Evolutionary conservation across 1,140 invertebrate species (phyloP), one percentile per base, ranked within the genome.

Genomic region (Lordiphosa mommai): DNA sequence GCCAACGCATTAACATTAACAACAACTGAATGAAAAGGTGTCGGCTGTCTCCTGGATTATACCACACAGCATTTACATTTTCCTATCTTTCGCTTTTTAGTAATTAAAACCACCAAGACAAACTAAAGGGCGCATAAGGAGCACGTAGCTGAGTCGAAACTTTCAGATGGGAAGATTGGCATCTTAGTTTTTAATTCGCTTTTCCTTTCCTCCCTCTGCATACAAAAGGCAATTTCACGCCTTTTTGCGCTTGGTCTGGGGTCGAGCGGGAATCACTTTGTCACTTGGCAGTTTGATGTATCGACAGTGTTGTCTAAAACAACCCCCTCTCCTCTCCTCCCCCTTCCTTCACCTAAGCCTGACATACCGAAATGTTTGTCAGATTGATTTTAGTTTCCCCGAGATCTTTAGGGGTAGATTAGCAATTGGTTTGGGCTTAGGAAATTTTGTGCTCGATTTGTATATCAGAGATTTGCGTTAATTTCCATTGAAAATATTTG

Each of bases 141-240:
- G 58, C 72, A 84, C 67, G 72, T 84, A 82, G 77, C 73, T 52
- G 16, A 14, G 36, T 38, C 29, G 55, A 56, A 56, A 60, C 60
- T 61, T 61, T 43, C 52, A 37, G 33, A 55, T 33, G 17, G 4
- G 13, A 12, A 82, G 77, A 82, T 82, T 60, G 48, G 16, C 38
- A 84, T 82, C 77, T 82, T 69, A 61, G 77, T 84, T 82, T 71
- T 80, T 61, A 70, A 64, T 73, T 66, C 37, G 23, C 51, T 65
- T 51, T 52, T 37, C 36, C 30, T 44, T 14, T 17, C 20, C 20
- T 13, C 8, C 16, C 34, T 6, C n/a, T 50, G 32, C 80, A 86
- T 73, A 86, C 80, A 64, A 72, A 82, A 82, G 77, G 74, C 82
- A 86, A 86, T 86, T 86, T 86, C 82, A 86, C 82, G 82, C 82